Evolutionary conservation across 2,888 invertebrate genomes (phyloP).

Genomic region (Thecocarcelia acutangulata): DNA sequence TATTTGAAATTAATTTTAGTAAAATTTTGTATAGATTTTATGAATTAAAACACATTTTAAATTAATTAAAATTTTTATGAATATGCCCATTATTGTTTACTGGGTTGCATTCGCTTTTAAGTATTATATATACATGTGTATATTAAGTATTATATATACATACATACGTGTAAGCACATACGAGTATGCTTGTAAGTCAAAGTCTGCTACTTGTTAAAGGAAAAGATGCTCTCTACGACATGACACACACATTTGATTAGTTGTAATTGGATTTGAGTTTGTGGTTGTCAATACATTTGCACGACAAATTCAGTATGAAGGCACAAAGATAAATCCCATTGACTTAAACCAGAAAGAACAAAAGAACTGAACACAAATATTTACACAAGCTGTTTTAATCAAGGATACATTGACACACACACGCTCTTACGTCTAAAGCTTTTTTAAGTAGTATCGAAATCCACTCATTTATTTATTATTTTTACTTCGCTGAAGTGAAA

Average conservation of each 20-base stretch:
- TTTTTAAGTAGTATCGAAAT: conserved; percentile 2
- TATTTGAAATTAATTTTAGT: too few relatives aligned
- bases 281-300: conserved; percentile 48
- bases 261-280: conserved; percentile 68
- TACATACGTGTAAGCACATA: too few relatives aligned
- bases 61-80: too few relatives aligned
- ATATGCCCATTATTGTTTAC: not conserved
- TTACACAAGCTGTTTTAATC: not conserved
- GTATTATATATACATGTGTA: too few relatives aligned
- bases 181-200: not conserved
- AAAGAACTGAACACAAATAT: conserved; percentile 3
- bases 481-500: not conserved
- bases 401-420: not conserved
- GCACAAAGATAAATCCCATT: conserved; percentile 48
- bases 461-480: not conserved
- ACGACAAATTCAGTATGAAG: conserved; percentile 19
- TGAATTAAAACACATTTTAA: too few relatives aligned
- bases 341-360: conserved; percentile 35
- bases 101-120: conserved; percentile 6
- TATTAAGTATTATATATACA: too few relatives aligned
- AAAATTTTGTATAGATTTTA: too few relatives aligned
- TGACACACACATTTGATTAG: conserved; percentile 59
- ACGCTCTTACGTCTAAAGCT: not conserved
- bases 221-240: conserved; percentile 38
- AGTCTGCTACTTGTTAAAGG: conserved; percentile 9